A percentile compares a stretch with the other conserved stretches of the same genome.
These are phyloP conservation scores for Brachyopa scutellaris DNA, from an alignment of 2,888 invertebrate genomes.

Conservation along the genomic window DNA sequence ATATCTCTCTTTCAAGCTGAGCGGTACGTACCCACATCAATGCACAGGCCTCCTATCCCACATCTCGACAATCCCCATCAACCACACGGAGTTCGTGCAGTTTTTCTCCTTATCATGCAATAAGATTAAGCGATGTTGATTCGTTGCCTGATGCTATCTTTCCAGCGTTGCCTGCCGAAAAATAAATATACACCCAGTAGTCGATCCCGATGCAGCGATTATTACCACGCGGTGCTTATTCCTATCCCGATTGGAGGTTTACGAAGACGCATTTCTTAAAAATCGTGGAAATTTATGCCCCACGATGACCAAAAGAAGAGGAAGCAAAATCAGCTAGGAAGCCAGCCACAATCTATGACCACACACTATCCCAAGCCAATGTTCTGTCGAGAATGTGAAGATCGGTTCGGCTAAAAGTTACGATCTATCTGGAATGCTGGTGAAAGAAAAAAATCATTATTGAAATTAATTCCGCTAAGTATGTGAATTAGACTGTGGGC, in stretches of 20 bases:
- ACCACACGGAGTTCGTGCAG: conserved; percentile 68
- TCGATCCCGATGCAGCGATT: conserved; percentile 64
- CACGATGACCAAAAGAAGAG: conserved; percentile 41
- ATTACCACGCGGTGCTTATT: conserved; percentile 54
- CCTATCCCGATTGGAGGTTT: conserved; percentile 6
- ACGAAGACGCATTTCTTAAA: conserved; percentile 60
- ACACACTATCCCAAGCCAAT: conserved; percentile 47
- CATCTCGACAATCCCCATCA: conserved; percentile 47
- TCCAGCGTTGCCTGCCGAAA: conserved; percentile 53
- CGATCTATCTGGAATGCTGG: conserved; percentile 60
- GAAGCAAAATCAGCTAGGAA: conserved; percentile 41
- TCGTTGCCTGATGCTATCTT: conserved; percentile 60
- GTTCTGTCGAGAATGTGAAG: conserved; percentile 32
- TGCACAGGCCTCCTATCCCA: conserved; percentile 17
- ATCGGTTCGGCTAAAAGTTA: conserved; percentile 60
- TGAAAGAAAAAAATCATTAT: conserved; percentile 37
- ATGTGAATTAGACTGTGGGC: conserved; percentile 71
- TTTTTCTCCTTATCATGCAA: conserved; percentile 65
- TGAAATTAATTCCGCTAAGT: conserved; percentile 70
- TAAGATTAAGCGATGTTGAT: conserved; percentile 72
- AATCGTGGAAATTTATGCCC: conserved; percentile 69
- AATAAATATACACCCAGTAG: conserved; percentile 67
- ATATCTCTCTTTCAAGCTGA: background rate
- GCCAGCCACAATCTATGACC: conserved; percentile 47
- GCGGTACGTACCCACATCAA: background rate